Base-by-base conservation (phyloP, 2,888 invertebrate species). In the Ormyrus nitidulus region DNA sequence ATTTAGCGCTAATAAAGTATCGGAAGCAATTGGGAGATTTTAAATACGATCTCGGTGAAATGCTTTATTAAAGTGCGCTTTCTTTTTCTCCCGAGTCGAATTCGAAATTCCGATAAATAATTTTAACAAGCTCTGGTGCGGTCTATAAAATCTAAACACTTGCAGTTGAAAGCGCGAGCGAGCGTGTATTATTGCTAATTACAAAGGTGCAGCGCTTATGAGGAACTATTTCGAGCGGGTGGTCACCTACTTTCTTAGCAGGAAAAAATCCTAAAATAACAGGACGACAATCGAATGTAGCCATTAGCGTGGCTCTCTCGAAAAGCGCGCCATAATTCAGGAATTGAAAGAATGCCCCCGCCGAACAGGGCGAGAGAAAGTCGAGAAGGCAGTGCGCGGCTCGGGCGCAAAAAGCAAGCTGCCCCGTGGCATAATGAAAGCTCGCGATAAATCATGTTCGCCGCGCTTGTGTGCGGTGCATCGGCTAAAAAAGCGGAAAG, bases 1-100 rank as follows among this genome's bases (percentile, higher is more conserved):
- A 80, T 80, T 71, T 75, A n/a, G 71, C 46, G 34, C 71, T 10
- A 76, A 58, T 74, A 53, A 71, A 75, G 70, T 66, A 75, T 70
- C 56, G 66, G 46, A 51, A 62, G 59, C 19, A 19, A 19, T 19
- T 19, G 1, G 19, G 46, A 69, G 71, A 78, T 72, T 59, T 34
- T 46, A 19, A 56, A 8, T 6, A 48, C 3, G 71, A 71, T 77
- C 49, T 48, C 1, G 19, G 56, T 56, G n/a, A 19, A 49, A 11
- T 70, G 59, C n/a, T 59, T 59, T 49, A 59, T 56, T 58, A 19
- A 5, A 19, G 7, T 44, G 54, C 48, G 10, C 8, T 62, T 62
- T 44, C n/a, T 58, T 48, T 58, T 19, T 5, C 19, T 19, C 19
- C 2, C 19, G 19, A 19, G 19, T 19, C 19, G 19, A 19, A 19